Percentiles rank a stretch among this genome's conserved stretches.
Conservation (phyloP, 2,113 vertebrate genomes). For the Gallinago media region DNA sequence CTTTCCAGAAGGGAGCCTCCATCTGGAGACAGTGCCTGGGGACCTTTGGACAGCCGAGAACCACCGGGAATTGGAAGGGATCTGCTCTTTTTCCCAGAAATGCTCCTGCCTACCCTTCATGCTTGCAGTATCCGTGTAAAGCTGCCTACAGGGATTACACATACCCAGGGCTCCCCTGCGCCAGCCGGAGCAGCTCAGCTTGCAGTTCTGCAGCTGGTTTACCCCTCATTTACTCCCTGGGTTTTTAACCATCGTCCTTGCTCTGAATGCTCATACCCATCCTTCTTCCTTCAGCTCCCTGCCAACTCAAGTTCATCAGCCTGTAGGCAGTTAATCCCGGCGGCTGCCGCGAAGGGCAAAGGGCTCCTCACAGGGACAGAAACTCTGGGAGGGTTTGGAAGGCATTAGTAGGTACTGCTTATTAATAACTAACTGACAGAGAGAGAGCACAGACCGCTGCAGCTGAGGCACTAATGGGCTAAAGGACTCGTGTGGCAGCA, state of each 20-base stretch:
- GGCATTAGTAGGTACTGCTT: fast-evolving
- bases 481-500: background rate
- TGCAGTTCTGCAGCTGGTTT: background rate
- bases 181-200: background rate
- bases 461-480: background rate
- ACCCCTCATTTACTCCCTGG: background rate
- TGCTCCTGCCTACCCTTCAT: background rate
- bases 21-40: background rate
- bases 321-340: background rate
- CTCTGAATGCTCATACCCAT: background rate
- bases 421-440: background rate
- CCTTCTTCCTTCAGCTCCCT: background rate
- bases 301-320: background rate
- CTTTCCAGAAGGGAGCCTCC: background rate
- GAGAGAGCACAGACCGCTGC: background rate
- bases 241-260: background rate
- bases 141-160: background rate
- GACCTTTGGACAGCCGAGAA: background rate
- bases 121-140: background rate
- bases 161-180: background rate
- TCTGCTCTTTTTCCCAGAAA: background rate
- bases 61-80: fast-evolving
- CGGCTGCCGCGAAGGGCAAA: background rate
- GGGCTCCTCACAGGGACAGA: background rate
- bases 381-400: background rate